Percentiles rank a stretch among this genome's conserved stretches.
phyloP scores from a whole-genome alignment of 2,797 vertebrate genomes.

The Sebastolobus altivelis region DNA sequence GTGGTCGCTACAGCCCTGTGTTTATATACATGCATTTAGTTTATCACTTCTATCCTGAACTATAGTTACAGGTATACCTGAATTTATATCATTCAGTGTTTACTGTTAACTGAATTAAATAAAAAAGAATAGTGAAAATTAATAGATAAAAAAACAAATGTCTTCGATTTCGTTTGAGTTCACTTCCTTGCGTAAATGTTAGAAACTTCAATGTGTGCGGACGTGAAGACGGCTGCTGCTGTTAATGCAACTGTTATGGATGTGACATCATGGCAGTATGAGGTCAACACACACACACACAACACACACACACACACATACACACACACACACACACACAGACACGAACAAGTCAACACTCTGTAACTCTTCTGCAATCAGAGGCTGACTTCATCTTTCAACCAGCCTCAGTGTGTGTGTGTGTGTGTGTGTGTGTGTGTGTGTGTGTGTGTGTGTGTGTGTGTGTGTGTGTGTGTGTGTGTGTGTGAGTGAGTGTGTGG shows the following conservation, averaged over 20 bases:
- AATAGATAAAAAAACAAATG: neutral
- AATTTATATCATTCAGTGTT: neutral
- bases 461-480: neutral
- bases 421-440: constrained; percentile 47
- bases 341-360: constrained; percentile 68
- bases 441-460: constrained; percentile 30
- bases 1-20: neutral
- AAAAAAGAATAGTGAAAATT: neutral
- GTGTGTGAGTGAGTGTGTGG: constrained; percentile 32
- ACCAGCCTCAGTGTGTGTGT: constrained; percentile 44
- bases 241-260: constrained; percentile 63
- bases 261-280: constrained; percentile 75
- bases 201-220: constrained; percentile 16
- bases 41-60: neutral
- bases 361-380: constrained; percentile 82
- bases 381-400: constrained; percentile 78
- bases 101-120: neutral
- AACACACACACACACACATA: constrained; percentile 19
- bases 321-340: constrained; percentile 21
- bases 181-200: constrained; percentile 8
- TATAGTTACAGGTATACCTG: neutral
- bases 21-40: neutral
- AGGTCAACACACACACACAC: constrained; percentile 65
- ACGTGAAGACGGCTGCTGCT: constrained; percentile 32
- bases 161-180: neutral